Evolutionary conservation across 2,888 invertebrate species (phyloP).

Genomic region (Rambutsinella grinnellia): DNA sequence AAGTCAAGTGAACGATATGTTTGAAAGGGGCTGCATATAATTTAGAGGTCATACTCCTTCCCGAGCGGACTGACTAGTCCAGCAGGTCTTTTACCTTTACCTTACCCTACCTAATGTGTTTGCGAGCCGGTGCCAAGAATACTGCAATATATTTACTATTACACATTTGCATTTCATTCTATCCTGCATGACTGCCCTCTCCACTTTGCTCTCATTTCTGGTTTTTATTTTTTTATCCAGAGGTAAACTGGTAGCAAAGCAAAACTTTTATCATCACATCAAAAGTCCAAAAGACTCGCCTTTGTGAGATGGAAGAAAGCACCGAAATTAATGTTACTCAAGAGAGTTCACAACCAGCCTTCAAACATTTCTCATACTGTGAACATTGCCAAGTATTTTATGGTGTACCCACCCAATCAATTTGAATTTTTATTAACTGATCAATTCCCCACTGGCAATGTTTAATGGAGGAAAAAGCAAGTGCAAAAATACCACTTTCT

Average conservation of each 20-base stretch:
- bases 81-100: conserved; percentile 58
- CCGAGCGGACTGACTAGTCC: conserved; percentile 53
- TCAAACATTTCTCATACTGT: background rate
- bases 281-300: background rate
- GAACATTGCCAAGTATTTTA: background rate
- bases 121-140: background rate
- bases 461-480: too few species aligned
- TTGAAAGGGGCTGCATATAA: conserved; percentile 48
- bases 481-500: background rate
- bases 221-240: conserved; percentile 30
- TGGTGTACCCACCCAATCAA: background rate
- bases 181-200: background rate
- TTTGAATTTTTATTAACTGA: background rate
- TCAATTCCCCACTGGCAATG: background rate
- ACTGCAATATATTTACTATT: background rate
- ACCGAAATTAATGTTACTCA: background rate
- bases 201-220: conserved; percentile 10
- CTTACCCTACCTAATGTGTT: conserved; percentile 51
- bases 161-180: conserved; percentile 23
- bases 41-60: conserved; percentile 49
- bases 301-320: background rate
- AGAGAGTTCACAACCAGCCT: background rate
- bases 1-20: conserved; percentile 21
- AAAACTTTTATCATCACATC: background rate
- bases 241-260: background rate